phyloP scores from a whole-genome alignment of 2,797 vertebrate species.

The Scomberomorus guttatus region DNA sequence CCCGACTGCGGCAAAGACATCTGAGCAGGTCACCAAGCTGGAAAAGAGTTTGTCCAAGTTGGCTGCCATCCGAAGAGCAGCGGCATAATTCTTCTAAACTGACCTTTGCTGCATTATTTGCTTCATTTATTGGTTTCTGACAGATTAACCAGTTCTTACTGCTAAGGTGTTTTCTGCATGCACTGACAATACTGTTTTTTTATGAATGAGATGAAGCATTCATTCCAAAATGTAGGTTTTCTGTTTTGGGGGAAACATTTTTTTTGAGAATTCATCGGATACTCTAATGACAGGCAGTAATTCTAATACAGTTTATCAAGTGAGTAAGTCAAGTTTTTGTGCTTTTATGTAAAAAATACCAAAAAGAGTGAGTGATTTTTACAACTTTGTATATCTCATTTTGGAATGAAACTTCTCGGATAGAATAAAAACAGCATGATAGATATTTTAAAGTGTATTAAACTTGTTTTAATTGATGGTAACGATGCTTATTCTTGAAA shows the following conservation, averaged over 20 bases:
- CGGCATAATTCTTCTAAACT: not conserved
- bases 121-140: constrained; percentile 25
- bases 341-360: not conserved
- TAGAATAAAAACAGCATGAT: constrained; percentile 3
- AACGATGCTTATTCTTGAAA: constrained; percentile 19
- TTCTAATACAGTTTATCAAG: too few relatives aligned
- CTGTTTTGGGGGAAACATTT: not conserved
- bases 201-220: constrained; percentile 5
- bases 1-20: constrained; percentile 93
- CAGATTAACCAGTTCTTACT: constrained; percentile 33
- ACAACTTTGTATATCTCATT: not conserved
- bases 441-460: constrained; percentile 19
- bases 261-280: too few relatives aligned
- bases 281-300: too few relatives aligned
- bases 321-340: not conserved
- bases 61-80: not conserved
- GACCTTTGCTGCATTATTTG: constrained; percentile 5
- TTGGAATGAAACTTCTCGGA: constrained; percentile 16
- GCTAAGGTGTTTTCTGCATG: constrained; percentile 14
- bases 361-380: not conserved
- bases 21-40: constrained; percentile 72
- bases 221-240: constrained; percentile 2
- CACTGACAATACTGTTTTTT: constrained; percentile 20
- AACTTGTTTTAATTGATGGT: constrained; percentile 6
- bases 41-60: not conserved